phyloP scores from a whole-genome alignment of 2,797 vertebrate species.

The Pelodytes ibericus region DNA sequence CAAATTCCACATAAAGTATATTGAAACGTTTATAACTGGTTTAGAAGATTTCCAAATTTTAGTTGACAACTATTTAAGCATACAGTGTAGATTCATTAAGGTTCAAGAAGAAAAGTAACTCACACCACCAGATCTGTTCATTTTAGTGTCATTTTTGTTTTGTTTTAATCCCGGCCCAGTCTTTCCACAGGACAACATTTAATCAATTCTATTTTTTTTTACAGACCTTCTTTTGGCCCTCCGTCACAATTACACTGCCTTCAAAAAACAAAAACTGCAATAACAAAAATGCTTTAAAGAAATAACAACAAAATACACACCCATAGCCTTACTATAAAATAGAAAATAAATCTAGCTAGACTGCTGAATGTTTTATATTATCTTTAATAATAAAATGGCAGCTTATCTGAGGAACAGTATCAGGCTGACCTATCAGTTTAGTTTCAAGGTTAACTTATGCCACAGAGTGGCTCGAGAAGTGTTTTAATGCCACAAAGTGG shows the following conservation, averaged over 20 bases:
- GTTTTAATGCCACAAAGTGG: not conserved
- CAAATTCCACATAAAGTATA: slow-evolving; percentile 69
- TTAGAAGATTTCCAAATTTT: slow-evolving; percentile 13
- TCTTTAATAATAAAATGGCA: not conserved
- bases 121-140: not conserved
- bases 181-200: not conserved
- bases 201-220: not conserved
- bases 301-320: too few species aligned
- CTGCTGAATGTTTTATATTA: not conserved
- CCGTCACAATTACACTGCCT: not conserved
- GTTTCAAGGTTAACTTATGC: not conserved
- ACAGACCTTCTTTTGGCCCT: not conserved
- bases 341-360: not conserved
- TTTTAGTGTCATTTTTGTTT: not conserved
- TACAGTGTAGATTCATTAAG: slow-evolving; percentile 1
- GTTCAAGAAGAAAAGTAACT: not conserved
- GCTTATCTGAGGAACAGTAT: not conserved
- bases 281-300: too few species aligned
- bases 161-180: not conserved
- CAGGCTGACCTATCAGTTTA: not conserved
- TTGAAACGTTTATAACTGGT: slow-evolving; percentile 24
- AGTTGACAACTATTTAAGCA: slow-evolving; percentile 8
- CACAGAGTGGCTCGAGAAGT: not conserved
- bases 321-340: too few species aligned
- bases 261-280: not conserved